Conservation (phyloP, 2,888 invertebrate genomes). For the Phasia obesa region DNA sequence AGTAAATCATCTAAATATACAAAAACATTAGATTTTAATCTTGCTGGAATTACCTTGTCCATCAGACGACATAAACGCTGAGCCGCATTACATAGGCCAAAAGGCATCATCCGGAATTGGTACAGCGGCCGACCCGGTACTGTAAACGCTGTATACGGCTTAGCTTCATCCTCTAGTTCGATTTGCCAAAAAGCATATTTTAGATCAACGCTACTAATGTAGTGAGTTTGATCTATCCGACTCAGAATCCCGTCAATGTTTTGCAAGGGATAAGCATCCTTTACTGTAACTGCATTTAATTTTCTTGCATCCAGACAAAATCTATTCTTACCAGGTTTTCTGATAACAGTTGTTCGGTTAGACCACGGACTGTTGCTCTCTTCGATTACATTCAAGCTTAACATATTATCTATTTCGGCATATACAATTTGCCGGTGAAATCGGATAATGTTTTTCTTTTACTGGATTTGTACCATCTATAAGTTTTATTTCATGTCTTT, state of each 20-base stretch:
- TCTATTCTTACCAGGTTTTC: conserved; percentile 61
- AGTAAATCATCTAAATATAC: conserved; percentile 56
- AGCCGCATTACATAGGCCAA: conserved; percentile 57
- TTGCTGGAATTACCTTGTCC: conserved; percentile 49
- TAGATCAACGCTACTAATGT: conserved; percentile 50
- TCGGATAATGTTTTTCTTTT: conserved; percentile 1
- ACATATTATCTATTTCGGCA: neutral
- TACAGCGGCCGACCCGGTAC: conserved; percentile 46
- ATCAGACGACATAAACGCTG: conserved; percentile 70
- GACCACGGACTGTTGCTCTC: conserved; percentile 9
- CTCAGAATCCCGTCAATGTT: conserved; percentile 39
- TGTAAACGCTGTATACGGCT: conserved; percentile 41
- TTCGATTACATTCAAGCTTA: neutral
- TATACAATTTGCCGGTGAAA: conserved; percentile 8
- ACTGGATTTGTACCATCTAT: neutral
- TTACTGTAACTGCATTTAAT: conserved; percentile 70
- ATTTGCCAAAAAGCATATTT: conserved; percentile 65
- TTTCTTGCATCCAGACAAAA: conserved; percentile 75
- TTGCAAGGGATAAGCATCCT: conserved; percentile 45
- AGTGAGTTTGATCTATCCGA: conserved; percentile 44
- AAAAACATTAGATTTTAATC: conserved; percentile 40
- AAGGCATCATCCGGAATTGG: conserved; percentile 62
- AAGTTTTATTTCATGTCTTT: conserved; percentile 10
- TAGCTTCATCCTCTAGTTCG: conserved; percentile 48
- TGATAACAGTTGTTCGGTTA: neutral